phyloP scores from a whole-genome alignment of 2,797 vertebrate species.

The Amniataba percoides region DNA sequence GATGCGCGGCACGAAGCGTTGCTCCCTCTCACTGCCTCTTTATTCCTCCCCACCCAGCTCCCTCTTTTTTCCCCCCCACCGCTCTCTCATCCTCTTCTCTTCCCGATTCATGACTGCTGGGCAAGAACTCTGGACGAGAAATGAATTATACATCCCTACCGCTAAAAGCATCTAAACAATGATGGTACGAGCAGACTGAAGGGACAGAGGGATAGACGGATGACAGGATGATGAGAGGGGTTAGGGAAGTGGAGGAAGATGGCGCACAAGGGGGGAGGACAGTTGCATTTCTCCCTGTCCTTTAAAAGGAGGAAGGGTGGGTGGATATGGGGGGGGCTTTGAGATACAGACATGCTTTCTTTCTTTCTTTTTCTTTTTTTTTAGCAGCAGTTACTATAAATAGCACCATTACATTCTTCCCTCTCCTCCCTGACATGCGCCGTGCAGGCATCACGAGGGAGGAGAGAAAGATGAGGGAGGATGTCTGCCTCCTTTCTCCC shows the following conservation, averaged over 20 bases:
- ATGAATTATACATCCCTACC: constrained; percentile 75
- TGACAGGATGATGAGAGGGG: constrained; percentile 55
- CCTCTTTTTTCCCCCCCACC: background rate
- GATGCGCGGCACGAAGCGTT: constrained; percentile 78
- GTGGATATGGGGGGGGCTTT: constrained; percentile 19
- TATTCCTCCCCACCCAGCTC: constrained; percentile 30
- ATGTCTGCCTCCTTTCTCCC: constrained; percentile 36
- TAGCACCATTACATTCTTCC: constrained; percentile 78
- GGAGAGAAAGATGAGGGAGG: constrained; percentile 46
- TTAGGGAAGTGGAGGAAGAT: constrained; percentile 3
- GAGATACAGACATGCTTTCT: constrained; percentile 40
- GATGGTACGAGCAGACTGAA: constrained; percentile 42
- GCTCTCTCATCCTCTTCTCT: constrained; percentile 22
- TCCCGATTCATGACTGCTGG: constrained; percentile 58
- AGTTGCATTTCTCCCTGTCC: constrained; percentile 22
- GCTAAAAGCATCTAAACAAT: constrained; percentile 64
- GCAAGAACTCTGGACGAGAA: constrained; percentile 53
- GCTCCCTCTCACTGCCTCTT: constrained; percentile 63
- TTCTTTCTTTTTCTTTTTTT: constrained; percentile 14
- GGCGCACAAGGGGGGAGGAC: constrained; percentile 24
- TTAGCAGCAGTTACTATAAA: constrained; percentile 81
- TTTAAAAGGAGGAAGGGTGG: constrained; percentile 13
- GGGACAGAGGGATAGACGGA: constrained; percentile 29
- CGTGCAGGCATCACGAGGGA: constrained; percentile 30
- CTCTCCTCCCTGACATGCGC: constrained; percentile 74